Base-by-base conservation (phyloP, 2,888 invertebrate genomes). In the Sepioteuthis lessoniana region DNA sequence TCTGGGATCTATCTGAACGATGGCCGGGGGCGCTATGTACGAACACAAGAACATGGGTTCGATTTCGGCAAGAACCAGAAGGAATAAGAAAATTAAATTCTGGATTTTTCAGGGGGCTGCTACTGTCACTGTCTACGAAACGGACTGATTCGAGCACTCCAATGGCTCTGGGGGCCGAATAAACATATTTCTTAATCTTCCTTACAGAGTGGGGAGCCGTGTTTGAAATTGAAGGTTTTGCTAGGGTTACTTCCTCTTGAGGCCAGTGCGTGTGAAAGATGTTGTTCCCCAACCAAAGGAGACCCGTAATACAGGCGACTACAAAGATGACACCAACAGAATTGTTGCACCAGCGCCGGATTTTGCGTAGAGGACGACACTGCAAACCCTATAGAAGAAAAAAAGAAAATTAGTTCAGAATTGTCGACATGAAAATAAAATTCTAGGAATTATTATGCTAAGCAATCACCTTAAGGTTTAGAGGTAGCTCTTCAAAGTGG, bases 331-430 rank as follows among this genome's bases (percentile, higher is more conserved):
- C 76, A 2, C 76, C n/a, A 3, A 76, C n/a, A 1, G 76, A 76
- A 19, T 76, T 76, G 76, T 76, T 76, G n/a, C 76, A 76, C 76
- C 76, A 76, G 76, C 76, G 76, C n/a, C 76, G 76, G 3, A 76
- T 76, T n/a, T 76, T 76, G 76, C 76, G 76, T n/a, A 76, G n/a
- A n/a, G 76, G 76, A 76, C 76, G 76, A 76, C 76, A 76, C n/a
- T 76, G 76, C 4, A n/a, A 19, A n/a, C n/a, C 76, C 76, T 76
- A n/a, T 10, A 1, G n/a, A n/a, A 76, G 31, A 21, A 76, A 10
- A n/a, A n/a, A 76, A 76, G n/a, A 76, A 76, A n/a, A 76, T n/a
- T 19, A n/a, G n/a, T n/a, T 76, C 2, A 76, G n/a, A 76, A 76
- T n/a, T 25, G 21, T 55, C 7, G 50, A 21, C 25, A 55, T 55